These are phyloP conservation scores for Drosophila lacteicornis DNA, from an alignment of 1,140 invertebrate genomes.

Conservation along the genomic window DNA sequence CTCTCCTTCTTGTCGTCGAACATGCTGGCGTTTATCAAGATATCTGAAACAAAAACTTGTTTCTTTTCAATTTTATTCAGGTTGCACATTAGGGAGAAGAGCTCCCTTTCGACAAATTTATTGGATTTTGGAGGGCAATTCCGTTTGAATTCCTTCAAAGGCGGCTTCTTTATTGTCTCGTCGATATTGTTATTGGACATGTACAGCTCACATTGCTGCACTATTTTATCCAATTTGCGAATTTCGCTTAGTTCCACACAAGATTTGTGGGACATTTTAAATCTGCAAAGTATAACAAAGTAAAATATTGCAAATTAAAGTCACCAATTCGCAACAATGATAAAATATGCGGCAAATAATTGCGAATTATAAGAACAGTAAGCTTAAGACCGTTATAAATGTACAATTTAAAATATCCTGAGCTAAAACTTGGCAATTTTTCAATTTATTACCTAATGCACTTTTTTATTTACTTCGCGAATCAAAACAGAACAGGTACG, in stretches of 20 bases:
- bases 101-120: constrained; percentile 68
- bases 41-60: constrained; percentile 69
- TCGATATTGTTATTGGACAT: constrained; percentile 63
- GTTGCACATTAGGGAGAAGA: constrained; percentile 70
- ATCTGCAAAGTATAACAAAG: constrained; percentile 28
- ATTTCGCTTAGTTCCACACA: constrained; percentile 76
- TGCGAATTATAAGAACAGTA: not conserved
- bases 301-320: constrained; percentile 13
- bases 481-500: constrained; percentile 42
- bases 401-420: not conserved
- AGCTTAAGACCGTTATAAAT: not conserved
- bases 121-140: constrained; percentile 53
- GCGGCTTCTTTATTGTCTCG: constrained; percentile 41
- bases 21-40: constrained; percentile 63
- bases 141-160: constrained; percentile 52
- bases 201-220: constrained; percentile 73
- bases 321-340: not conserved
- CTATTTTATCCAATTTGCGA: constrained; percentile 73
- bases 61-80: constrained; percentile 67
- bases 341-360: not conserved
- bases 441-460: constrained; percentile 34
- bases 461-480: constrained; percentile 27
- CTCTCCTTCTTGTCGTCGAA: constrained; percentile 59
- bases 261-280: constrained; percentile 69
- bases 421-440: not conserved